Conservation (phyloP, 2,113 vertebrate genomes). For the Nesogale talazaci region DNA sequence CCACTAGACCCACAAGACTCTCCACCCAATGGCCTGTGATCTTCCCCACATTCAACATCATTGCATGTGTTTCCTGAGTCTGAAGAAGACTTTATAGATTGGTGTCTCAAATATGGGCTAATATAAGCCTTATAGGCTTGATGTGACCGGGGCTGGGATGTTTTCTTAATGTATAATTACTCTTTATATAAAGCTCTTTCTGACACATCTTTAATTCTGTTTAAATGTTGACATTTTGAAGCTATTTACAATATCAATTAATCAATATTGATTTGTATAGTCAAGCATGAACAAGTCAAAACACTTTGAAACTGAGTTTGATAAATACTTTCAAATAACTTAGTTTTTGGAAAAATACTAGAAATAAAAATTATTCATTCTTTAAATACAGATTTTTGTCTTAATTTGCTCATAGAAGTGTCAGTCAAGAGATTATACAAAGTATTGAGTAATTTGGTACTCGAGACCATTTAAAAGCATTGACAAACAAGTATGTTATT, state of each 20-base stretch:
- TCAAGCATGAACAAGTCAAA: neutral
- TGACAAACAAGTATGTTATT: too few species aligned
- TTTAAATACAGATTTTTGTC: neutral
- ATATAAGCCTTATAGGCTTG: too few species aligned
- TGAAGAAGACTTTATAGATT: too few species aligned
- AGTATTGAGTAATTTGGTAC: neutral
- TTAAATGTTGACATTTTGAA: neutral
- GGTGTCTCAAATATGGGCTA: too few species aligned
- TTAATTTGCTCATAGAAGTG: neutral
- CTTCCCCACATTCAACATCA: too few species aligned
- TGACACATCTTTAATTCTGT: neutral
- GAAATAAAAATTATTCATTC: neutral
- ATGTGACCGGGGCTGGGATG: too few species aligned
- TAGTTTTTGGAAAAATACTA: neutral
- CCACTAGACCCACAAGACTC: too few species aligned
- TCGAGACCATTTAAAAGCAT: neutral
- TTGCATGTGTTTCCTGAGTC: too few species aligned
- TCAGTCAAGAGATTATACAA: too few species aligned
- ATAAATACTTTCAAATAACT: neutral
- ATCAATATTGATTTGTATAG: neutral
- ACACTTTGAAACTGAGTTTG: neutral
- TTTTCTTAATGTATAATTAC: too few species aligned
- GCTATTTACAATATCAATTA: constrained; percentile 1
- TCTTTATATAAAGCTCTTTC: too few species aligned
- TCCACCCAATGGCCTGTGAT: too few species aligned